Evolutionary conservation across 2,113 vertebrate genomes (phyloP), one percentile per base, ranked within the genome.

Genomic region (Dolichallabes microphthalmus): DNA sequence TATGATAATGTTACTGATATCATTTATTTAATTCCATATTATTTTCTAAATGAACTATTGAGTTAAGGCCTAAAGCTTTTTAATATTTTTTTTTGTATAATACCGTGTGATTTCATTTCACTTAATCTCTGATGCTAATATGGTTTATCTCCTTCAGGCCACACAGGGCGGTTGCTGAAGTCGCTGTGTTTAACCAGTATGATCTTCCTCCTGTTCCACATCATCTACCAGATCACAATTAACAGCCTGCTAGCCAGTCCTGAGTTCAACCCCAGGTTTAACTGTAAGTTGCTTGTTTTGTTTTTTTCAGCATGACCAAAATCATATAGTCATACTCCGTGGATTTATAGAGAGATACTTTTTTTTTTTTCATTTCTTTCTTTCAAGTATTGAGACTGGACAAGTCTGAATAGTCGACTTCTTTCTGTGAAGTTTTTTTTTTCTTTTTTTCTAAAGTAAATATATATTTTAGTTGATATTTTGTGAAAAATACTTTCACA

Each of bases 151-250:
- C 84, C 90, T 90, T 81, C 89, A 99, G 98, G 98, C 87, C 96
- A 98, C 91, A 99, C 98, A 35, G 98, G 98, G 88, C 94, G 96
- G 84, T 93, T 99, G 92, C 90, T 99, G 91, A 97, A 96, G 94
- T 98, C 97, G 76, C 94, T 99, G 87, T 99, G 97, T 94, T 96
- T 98, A 93, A 95, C 93, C 93, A 99, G 98, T 93, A 89, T 98
- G 82, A 97, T 96, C 89, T 99, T 99, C 93, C 94, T 99, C 93
- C 91, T 98, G 88, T 93, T 99, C 82, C 97, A 99, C 92, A 96
- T 98, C 93, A 95, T 98, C 94, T 99, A 98, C 92, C 98, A 99
- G 93, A 98, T 98, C 92, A 98, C 96, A 8, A 86, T 99, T 94
- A 95, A 96, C 92, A 98, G 97, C 91, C 96, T 99, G 52, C 94